Conservation (phyloP, 1,140 invertebrate species). For the Pachypeltis micranthus region DNA sequence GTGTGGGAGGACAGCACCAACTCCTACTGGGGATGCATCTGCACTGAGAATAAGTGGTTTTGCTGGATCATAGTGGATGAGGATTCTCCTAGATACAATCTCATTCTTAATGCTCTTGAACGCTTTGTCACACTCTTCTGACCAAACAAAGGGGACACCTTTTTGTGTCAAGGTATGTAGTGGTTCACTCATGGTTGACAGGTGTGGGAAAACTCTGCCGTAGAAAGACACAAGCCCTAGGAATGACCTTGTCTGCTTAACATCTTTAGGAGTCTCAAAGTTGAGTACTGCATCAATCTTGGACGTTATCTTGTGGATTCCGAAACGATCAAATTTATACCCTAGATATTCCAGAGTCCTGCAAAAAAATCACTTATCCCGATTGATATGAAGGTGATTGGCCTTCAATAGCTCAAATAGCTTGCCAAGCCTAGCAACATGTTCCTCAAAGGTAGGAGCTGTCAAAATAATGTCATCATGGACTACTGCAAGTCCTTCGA, state of each 20-base stretch:
- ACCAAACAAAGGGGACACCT: background rate
- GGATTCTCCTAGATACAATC: background rate
- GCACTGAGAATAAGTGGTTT: background rate
- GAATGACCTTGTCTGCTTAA: background rate
- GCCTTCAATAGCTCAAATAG: background rate
- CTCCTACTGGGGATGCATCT: background rate
- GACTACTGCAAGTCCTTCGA: background rate
- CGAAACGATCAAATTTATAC: background rate
- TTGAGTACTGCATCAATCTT: background rate
- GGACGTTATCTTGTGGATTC: background rate
- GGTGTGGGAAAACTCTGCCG: too few relatives aligned
- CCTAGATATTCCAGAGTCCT: background rate
- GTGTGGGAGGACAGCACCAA: background rate
- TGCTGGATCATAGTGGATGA: background rate
- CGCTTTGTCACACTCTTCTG: background rate
- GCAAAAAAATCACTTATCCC: background rate
- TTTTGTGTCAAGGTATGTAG: background rate
- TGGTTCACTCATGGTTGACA: too few relatives aligned
- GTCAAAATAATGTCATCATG: constrained; percentile 9
- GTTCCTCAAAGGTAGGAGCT: background rate
- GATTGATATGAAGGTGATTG: background rate
- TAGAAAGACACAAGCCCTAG: background rate
- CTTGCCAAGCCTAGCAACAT: background rate
- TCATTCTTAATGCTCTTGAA: background rate
- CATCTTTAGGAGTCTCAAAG: background rate